These are phyloP conservation scores for Peromyscus aztecus DNA, from an alignment of 2,797 vertebrate genomes.

Conservation along the genomic window DNA sequence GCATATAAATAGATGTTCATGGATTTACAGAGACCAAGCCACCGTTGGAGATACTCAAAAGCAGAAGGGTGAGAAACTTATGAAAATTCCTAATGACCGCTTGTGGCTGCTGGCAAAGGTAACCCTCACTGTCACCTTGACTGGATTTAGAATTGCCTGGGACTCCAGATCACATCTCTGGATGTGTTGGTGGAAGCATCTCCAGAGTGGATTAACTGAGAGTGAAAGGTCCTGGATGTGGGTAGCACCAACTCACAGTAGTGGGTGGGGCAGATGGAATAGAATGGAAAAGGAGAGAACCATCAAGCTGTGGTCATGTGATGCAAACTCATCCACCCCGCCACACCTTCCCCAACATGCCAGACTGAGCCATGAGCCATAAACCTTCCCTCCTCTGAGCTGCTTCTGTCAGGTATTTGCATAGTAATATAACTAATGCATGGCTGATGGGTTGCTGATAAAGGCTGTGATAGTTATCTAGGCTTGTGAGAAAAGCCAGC, in stretches of 20 bases:
- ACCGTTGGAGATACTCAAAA: not conserved
- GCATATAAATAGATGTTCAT: not conserved
- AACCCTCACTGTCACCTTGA: not conserved
- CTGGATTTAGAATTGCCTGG: not conserved
- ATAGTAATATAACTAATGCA: no score
- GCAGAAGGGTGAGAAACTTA: not conserved
- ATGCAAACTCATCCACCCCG: fast-evolving
- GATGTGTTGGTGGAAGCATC: not conserved
- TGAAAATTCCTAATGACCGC: not conserved
- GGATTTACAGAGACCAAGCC: not conserved
- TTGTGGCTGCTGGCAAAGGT: not conserved
- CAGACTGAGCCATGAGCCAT: not conserved
- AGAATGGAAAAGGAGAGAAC: not conserved
- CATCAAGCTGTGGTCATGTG: no score
- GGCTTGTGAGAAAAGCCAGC: not conserved
- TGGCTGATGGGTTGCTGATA: not conserved
- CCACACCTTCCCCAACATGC: not conserved
- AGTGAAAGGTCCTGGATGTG: no score
- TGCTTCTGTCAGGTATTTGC: not conserved
- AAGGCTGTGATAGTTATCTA: not conserved
- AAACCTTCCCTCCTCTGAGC: not conserved
- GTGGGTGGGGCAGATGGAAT: no score
- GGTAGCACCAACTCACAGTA: not conserved
- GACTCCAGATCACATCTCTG: not conserved
- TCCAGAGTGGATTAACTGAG: not conserved